These are phyloP conservation scores for Nasonia longicornis DNA, from an alignment of 1,140 invertebrate genomes.

Conservation along the genomic window DNA sequence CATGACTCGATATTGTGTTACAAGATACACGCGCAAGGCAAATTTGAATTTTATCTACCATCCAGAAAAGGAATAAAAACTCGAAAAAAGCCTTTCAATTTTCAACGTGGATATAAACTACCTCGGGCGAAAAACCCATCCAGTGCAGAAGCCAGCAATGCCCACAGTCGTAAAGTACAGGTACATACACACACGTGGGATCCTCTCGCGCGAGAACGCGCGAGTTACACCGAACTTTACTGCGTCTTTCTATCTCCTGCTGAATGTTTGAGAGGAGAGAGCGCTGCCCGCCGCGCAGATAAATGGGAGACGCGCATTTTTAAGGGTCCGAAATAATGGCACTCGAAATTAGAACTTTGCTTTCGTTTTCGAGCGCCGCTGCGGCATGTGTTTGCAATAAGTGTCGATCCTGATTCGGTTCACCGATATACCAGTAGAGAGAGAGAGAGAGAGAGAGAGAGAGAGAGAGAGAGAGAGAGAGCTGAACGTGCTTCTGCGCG, in stretches of 20 bases:
- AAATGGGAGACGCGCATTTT: conserved; percentile 16
- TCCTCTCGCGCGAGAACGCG: background rate
- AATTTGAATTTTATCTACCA: no score
- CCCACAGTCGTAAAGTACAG: background rate
- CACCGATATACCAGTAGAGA: no score
- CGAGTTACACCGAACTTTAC: conserved; percentile 1
- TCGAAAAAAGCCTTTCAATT: no score
- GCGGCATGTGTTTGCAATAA: background rate
- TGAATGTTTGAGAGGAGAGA: background rate
- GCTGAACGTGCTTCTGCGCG: no score
- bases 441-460: no score
- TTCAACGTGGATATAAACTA: no score
- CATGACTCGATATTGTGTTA: no score
- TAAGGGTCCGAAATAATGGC: conserved; percentile 13
- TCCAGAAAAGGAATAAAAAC: no score
- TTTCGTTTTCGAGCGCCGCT: background rate
- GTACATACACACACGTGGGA: background rate
- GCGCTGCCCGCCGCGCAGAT: background rate
- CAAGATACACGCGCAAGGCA: no score
- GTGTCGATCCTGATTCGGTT: background rate
- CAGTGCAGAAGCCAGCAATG: no score
- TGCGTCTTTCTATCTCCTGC: conserved; percentile 16
- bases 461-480: no score
- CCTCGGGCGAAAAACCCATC: no score
- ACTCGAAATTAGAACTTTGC: conserved; percentile 8